Base-by-base conservation (phyloP, 2,113 vertebrate species). In the Tretioscincus oriximinensis region DNA sequence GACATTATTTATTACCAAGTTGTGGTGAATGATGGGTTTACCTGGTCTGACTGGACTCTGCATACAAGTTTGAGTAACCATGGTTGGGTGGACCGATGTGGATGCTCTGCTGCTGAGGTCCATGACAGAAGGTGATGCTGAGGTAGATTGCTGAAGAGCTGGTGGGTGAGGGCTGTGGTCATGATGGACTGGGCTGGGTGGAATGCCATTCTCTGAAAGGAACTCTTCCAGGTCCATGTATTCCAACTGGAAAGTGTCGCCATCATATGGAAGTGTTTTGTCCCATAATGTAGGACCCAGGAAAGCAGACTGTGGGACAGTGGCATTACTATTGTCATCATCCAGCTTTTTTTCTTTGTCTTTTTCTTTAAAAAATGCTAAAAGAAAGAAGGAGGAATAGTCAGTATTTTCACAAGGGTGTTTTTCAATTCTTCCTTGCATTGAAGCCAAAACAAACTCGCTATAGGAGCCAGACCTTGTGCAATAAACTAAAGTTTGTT, bases 191-290 rank as follows among this genome's bases (percentile, higher is more conserved):
- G 96, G 94, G 92, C 96, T 99, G 78, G 97, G 97, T 6, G 98
- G 98, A 86, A 99, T 99, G 91, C 98, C 98, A 83, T 99, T 99
- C 94, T 99, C 98, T 0, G 97, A 97, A 87, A 99, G 95, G 93
- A 99, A 99, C 94, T 99, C 98, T 94, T 99, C 98, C 96, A 99
- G 95, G 94, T 99, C 98, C 98, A 99, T 99, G 95, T 99, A 99
- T 91, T 99, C 98, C 96, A 99, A 94, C 93, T 99, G 98, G 87
- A 99, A 99, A 92, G 95, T 98, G 93, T 99, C 98, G 65, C 96
- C 98, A 28, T 99, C 97, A 5, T 99, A 99, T 1, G 98, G 97
- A 92, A 99, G 95, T 1, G 98, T 99, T 95, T 99, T 99, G 96
- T 99, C 98, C 98, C 98, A 99, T 82, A 99, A 95, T 28, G 98